These are phyloP conservation scores for Drosophila nr. fundita DNA, from an alignment of 2,888 invertebrate genomes.

Conservation along the genomic window DNA sequence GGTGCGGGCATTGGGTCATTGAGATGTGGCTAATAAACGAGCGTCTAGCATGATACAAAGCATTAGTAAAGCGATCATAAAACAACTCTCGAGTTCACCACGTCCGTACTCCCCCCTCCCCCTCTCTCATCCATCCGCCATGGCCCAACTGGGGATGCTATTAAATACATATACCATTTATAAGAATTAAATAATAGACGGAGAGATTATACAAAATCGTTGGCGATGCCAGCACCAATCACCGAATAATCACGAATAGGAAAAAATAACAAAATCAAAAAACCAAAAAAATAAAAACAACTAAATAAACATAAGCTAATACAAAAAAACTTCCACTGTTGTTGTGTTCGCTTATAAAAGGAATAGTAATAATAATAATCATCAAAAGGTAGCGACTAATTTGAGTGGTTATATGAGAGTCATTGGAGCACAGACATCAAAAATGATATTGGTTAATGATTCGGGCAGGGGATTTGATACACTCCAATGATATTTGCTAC, in stretches of 20 bases:
- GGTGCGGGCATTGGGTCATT: slow-evolving; percentile 50
- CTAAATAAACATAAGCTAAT: neutral
- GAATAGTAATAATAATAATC: slow-evolving; percentile 14
- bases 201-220: slow-evolving; percentile 22
- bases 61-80: slow-evolving; percentile 48
- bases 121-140: neutral
- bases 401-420: slow-evolving; percentile 23
- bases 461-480: slow-evolving; percentile 14
- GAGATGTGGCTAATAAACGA: slow-evolving; percentile 61
- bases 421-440: slow-evolving; percentile 1
- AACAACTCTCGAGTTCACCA: neutral
- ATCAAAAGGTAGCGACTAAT: slow-evolving; percentile 37
- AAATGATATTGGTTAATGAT: slow-evolving; percentile 40
- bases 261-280: slow-evolving; percentile 29
- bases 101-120: neutral
- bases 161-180: slow-evolving; percentile 30
- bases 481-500: slow-evolving; percentile 2
- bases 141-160: slow-evolving; percentile 2
- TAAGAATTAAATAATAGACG: slow-evolving; percentile 56
- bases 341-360: slow-evolving; percentile 17
- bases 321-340: slow-evolving; percentile 12
- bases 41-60: slow-evolving; percentile 73
- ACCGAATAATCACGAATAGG: slow-evolving; percentile 28
- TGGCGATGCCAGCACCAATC: slow-evolving; percentile 44
- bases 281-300: slow-evolving; percentile 21